phyloP scores from a whole-genome alignment of 1,140 invertebrate species.

The Magallana angulata region DNA sequence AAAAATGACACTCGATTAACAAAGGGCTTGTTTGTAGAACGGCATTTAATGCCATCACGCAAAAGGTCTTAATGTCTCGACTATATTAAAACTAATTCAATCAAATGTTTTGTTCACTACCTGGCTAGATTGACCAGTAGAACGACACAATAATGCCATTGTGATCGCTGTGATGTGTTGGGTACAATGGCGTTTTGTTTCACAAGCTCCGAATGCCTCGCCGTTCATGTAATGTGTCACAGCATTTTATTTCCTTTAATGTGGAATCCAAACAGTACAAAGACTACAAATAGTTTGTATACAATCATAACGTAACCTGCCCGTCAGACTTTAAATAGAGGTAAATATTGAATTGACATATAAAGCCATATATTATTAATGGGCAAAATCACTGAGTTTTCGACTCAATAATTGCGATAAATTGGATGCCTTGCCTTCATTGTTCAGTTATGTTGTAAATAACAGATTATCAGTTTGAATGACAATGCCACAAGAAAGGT shows the following conservation, averaged over 20 bases:
- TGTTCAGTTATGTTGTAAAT: background rate
- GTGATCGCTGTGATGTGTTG: conserved; percentile 11
- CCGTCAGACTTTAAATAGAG: conserved; percentile 12
- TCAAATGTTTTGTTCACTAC: conserved; percentile 36
- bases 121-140: conserved; percentile 16
- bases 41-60: conserved; percentile 28
- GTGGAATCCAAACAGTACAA: conserved; percentile 42
- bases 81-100: conserved; percentile 29
- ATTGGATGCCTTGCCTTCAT: conserved; percentile 20
- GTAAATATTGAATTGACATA: conserved; percentile 29
- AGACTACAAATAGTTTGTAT: conserved; percentile 15
- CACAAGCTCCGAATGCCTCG: background rate
- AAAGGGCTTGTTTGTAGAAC: conserved; percentile 23
- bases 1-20: conserved; percentile 26
- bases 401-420: conserved; percentile 26
- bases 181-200: conserved; percentile 31
- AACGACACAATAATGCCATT: background rate
- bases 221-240: conserved; percentile 13
- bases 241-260: conserved; percentile 33
- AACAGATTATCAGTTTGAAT: background rate
- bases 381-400: background rate
- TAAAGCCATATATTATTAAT: background rate
- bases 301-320: conserved; percentile 3
- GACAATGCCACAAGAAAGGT: conserved; percentile 18
- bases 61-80: conserved; percentile 22